Percentiles rank a stretch among this genome's conserved stretches.
phyloP scores from a whole-genome alignment of 2,888 invertebrate species.

The Noctua janthe region DNA sequence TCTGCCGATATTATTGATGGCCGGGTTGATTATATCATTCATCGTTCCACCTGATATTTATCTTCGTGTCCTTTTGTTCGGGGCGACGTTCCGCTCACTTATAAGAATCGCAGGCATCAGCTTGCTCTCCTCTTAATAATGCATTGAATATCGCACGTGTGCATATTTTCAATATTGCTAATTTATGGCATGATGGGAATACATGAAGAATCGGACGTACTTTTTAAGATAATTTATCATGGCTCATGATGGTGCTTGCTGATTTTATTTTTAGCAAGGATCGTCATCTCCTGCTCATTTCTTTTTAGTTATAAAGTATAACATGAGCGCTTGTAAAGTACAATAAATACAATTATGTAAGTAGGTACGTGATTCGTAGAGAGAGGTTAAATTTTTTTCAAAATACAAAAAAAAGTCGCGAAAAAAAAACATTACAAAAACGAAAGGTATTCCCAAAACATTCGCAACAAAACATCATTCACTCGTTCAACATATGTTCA shows the following conservation, averaged over 20 bases:
- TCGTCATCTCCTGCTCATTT: background rate
- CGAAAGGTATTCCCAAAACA: slow-evolving; percentile 54
- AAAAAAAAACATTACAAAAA: slow-evolving; percentile 26
- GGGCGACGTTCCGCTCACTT: slow-evolving; percentile 47
- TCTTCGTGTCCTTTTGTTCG: slow-evolving; percentile 42
- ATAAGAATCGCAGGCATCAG: slow-evolving; percentile 57
- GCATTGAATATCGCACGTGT: slow-evolving; percentile 56
- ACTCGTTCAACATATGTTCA: slow-evolving; percentile 67
- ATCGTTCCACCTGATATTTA: slow-evolving; percentile 50
- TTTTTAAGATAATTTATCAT: slow-evolving; percentile 30
- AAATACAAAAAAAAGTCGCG: background rate
- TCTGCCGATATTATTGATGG: slow-evolving; percentile 55
- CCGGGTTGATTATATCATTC: slow-evolving; percentile 51
- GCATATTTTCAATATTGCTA: slow-evolving; percentile 60
- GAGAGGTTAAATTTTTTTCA: background rate
- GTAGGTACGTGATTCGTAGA: background rate
- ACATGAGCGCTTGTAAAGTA: background rate
- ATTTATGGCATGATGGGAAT: slow-evolving; percentile 57
- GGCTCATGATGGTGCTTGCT: background rate
- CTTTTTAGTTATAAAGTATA: background rate
- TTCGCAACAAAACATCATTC: slow-evolving; percentile 65
- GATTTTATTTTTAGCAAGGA: background rate
- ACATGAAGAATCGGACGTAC: slow-evolving; percentile 38
- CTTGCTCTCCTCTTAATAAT: slow-evolving; percentile 56
- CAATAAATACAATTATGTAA: background rate